These are phyloP conservation scores for Zelleria hepariella DNA, from an alignment of 2,888 invertebrate genomes.

Conservation along the genomic window DNA sequence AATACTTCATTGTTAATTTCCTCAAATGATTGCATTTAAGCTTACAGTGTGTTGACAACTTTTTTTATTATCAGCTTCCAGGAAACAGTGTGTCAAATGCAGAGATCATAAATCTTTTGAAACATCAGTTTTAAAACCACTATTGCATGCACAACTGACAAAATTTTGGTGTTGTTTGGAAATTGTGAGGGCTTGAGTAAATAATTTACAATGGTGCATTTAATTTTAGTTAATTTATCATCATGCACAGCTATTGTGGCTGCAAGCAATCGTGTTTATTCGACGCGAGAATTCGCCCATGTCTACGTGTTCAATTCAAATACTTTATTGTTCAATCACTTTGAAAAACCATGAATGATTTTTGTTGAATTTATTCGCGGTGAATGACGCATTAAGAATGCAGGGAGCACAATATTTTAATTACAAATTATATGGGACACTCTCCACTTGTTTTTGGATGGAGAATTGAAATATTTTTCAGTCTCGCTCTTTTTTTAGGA, in stretches of 20 bases:
- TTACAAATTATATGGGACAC: slow-evolving; percentile 42
- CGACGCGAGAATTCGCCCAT: slow-evolving; percentile 14
- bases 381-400: background rate
- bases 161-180: background rate
- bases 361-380: background rate
- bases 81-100: background rate
- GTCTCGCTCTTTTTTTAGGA: too few relatives aligned
- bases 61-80: background rate
- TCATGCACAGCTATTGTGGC: background rate
- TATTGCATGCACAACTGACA: background rate
- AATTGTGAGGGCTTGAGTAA: background rate
- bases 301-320: slow-evolving; percentile 32
- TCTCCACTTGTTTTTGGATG: too few relatives aligned
- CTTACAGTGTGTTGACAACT: background rate
- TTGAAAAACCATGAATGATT: background rate
- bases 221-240: slow-evolving; percentile 61
- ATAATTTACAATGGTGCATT: slow-evolving; percentile 54
- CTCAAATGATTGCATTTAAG: background rate
- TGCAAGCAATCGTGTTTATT: background rate
- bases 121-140: background rate
- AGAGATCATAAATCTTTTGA: background rate
- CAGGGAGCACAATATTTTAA: slow-evolving; percentile 55
- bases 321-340: background rate
- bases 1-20: background rate
- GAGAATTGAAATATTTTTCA: too few relatives aligned